Conservation (phyloP, 2,888 invertebrate species). For the Rhamphomyia laevipes region DNA sequence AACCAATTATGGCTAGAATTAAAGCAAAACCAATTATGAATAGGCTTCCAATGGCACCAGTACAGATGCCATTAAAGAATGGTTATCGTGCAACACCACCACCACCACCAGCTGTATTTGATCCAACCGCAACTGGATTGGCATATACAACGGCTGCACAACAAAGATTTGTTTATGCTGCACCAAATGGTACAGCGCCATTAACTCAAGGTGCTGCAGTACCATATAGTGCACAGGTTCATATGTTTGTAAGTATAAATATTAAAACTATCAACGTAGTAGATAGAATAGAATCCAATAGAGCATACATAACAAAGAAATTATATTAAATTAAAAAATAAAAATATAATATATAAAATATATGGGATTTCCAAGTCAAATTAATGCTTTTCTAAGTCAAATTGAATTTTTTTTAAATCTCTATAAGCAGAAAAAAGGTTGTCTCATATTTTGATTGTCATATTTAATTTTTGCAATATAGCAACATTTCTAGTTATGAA, state of each 20-base stretch:
- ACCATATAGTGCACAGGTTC: constrained; percentile 49
- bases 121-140: constrained; percentile 43
- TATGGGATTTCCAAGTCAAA: no score
- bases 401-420: no score
- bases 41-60: constrained; percentile 47
- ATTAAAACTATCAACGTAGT: background rate
- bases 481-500: no score
- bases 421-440: no score
- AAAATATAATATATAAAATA: no score
- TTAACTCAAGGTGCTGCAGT: constrained; percentile 47
- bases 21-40: constrained; percentile 76
- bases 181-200: constrained; percentile 45
- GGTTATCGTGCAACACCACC: constrained; percentile 53
- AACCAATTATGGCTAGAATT: constrained; percentile 78
- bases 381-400: no score
- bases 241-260: constrained; percentile 47
- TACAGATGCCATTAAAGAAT: constrained; percentile 46
- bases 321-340: background rate
- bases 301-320: background rate
- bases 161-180: constrained; percentile 48
- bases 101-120: constrained; percentile 43
- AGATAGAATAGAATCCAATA: background rate
- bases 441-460: no score
- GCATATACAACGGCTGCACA: constrained; percentile 41
- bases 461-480: no score